Conservation (phyloP, 2,888 invertebrate genomes). For the Lochmaea crataegi region DNA sequence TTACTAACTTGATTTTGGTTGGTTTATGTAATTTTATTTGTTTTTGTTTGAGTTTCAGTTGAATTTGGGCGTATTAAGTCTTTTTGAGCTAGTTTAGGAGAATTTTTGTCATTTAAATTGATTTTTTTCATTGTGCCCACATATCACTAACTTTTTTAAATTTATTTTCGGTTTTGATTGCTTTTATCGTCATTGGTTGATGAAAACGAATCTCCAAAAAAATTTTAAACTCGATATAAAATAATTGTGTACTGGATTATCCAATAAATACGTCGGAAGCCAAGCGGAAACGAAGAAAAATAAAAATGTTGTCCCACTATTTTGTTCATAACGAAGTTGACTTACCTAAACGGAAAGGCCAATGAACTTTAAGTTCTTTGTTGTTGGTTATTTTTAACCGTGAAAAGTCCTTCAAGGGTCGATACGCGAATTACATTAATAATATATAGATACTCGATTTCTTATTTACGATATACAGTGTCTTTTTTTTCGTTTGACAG, state of each 20-base stretch:
- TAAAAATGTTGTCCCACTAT: slow-evolving; percentile 40
- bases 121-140: too few relatives aligned
- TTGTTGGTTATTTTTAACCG: slow-evolving; percentile 28
- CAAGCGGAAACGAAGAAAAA: slow-evolving; percentile 42
- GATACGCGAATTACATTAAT: slow-evolving; percentile 7
- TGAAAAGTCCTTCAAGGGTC: slow-evolving; percentile 31
- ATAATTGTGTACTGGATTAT: not conserved
- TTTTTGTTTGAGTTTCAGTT: too few relatives aligned
- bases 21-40: too few relatives aligned
- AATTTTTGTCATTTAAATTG: too few relatives aligned
- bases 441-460: not conserved
- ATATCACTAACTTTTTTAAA: too few relatives aligned
- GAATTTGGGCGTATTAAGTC: too few relatives aligned
- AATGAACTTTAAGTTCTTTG: slow-evolving; percentile 19
- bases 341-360: slow-evolving; percentile 37
- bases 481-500: slow-evolving; percentile 1
- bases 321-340: slow-evolving; percentile 33
- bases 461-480: not conserved
- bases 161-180: too few relatives aligned
- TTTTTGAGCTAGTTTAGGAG: too few relatives aligned
- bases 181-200: too few relatives aligned
- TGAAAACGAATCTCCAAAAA: not conserved
- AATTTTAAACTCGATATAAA: not conserved
- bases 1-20: too few relatives aligned
- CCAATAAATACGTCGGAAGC: slow-evolving; percentile 2